Evolutionary conservation across 2,113 vertebrate genomes (phyloP).

Genomic region (Corythornis vintsioides): DNA sequence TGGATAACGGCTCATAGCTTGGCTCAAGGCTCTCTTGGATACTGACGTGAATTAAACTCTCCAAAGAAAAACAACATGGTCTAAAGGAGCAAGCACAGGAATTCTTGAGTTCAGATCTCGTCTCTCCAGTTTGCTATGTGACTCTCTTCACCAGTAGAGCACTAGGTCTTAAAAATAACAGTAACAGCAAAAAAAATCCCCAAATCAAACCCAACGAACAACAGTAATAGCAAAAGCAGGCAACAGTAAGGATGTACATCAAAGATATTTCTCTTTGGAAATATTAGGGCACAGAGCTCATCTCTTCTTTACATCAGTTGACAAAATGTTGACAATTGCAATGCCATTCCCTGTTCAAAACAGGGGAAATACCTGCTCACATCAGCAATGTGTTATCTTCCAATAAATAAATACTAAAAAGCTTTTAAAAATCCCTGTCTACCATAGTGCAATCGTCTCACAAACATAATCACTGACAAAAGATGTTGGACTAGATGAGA

Average conservation of each 20-base stretch:
- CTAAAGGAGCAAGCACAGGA: not conserved
- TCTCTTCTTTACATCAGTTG: not conserved
- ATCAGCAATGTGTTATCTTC: not conserved
- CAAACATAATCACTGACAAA: not conserved
- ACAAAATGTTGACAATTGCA: not conserved
- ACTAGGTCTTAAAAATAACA: not conserved
- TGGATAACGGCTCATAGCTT: slow-evolving; percentile 57
- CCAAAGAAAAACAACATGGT: not conserved
- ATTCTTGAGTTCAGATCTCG: not conserved
- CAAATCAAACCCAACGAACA: not conserved
- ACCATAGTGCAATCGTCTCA: not conserved
- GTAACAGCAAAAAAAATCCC: not conserved
- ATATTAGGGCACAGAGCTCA: not conserved
- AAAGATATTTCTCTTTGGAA: not conserved
- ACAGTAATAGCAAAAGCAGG: not conserved
- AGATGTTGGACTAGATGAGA: not conserved
- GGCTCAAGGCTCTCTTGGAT: slow-evolving; percentile 30
- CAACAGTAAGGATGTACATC: not conserved
- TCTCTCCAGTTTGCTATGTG: not conserved
- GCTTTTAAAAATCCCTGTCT: not conserved
- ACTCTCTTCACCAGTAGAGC: not conserved
- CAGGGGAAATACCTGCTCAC: not conserved
- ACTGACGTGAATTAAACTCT: slow-evolving; percentile 21
- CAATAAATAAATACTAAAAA: not conserved
- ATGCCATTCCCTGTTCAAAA: not conserved